phyloP scores from a whole-genome alignment of 2,113 vertebrate species.

The Leiothrix lutea region DNA sequence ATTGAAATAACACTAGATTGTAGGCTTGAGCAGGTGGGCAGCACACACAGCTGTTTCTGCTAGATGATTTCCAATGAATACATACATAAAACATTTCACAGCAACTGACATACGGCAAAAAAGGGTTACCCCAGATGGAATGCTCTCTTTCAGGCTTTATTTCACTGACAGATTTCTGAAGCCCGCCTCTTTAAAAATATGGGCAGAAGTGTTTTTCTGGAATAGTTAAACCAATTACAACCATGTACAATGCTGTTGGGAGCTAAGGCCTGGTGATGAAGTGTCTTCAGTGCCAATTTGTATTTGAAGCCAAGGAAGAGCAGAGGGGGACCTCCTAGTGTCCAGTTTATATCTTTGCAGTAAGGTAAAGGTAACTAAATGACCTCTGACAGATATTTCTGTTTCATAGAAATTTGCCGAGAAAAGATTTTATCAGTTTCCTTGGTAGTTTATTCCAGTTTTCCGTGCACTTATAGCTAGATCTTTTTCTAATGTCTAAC shows the following conservation, averaged over 20 bases:
- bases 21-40: constrained; percentile 70
- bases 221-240: neutral
- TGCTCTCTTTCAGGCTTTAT: constrained; percentile 47
- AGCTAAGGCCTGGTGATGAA: neutral
- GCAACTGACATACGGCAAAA: constrained; percentile 36
- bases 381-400: neutral
- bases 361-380: neutral
- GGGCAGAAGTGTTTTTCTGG: neutral
- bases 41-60: constrained; percentile 64
- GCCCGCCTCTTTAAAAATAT: constrained; percentile 32
- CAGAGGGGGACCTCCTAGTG: neutral
- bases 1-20: constrained; percentile 71
- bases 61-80: constrained; percentile 64
- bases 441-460: neutral
- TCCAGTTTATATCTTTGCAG: neutral
- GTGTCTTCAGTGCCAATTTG: neutral
- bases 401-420: neutral
- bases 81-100: constrained; percentile 60
- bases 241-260: neutral
- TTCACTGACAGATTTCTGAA: constrained; percentile 24
- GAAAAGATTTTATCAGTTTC: neutral
- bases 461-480: neutral
- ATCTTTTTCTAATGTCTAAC: neutral
- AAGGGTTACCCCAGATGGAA: constrained; percentile 57
- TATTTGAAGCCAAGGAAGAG: neutral